phyloP scores from a whole-genome alignment of 2,113 vertebrate species.

The Euleptes europaea region DNA sequence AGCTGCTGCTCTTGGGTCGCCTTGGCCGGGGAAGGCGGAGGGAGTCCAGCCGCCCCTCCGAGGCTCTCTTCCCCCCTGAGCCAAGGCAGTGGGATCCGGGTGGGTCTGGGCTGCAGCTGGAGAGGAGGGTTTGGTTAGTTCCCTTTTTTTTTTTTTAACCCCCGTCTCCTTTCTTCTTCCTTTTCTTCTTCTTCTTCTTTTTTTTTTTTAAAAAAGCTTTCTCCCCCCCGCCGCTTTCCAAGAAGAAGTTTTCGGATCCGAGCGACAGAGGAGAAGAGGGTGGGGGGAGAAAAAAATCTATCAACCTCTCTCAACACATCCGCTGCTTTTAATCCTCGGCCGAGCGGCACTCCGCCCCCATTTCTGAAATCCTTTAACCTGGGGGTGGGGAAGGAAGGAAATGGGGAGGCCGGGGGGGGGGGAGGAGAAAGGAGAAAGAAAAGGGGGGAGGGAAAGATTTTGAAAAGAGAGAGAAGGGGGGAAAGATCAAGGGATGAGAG shows the following conservation, averaged over 20 bases:
- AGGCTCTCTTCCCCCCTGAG: background rate
- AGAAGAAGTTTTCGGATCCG: background rate
- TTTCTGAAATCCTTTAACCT: constrained; percentile 8
- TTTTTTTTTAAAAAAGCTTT: fast-evolving
- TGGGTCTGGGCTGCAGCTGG: background rate
- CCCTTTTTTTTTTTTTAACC: background rate
- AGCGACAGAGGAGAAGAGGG: background rate
- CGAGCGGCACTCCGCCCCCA: constrained; percentile 11
- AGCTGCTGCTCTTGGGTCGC: background rate
- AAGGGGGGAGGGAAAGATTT: background rate
- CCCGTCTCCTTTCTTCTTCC: no score
- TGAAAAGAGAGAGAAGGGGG: background rate
- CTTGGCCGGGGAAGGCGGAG: background rate
- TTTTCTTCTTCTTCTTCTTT: no score
- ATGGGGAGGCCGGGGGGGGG: no score
- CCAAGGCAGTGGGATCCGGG: constrained; percentile 7
- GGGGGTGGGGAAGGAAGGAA: background rate
- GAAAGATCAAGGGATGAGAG: background rate
- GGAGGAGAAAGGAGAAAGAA: background rate
- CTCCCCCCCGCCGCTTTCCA: background rate
- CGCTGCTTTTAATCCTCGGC: background rate
- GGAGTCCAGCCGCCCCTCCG: no score
- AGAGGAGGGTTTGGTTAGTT: background rate
- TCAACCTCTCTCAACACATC: background rate
- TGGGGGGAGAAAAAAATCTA: background rate